Base-by-base conservation (phyloP, 2,797 vertebrate genomes). In the Odontamblyopus rebecca region DNA sequence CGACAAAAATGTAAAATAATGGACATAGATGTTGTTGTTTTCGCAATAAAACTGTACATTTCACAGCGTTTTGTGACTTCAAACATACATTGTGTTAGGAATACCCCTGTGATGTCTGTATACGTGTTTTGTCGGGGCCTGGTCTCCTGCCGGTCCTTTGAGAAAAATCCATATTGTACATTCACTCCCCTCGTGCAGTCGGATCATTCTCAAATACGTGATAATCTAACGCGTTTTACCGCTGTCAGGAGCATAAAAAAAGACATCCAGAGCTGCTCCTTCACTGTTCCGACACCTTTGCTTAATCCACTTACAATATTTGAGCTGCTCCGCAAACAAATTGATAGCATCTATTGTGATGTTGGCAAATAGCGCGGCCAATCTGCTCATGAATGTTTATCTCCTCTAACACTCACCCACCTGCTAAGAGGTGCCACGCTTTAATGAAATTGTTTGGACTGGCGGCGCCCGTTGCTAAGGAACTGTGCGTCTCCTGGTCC, bases 401-500 rank as follows among this genome's bases (percentile, higher is more conserved):
- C 97, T 96, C 95, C 96, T 96, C 95, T 92, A 91, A 90, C 95
- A 96, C 94, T 96, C 96, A 95, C 96, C 96, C 96, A 98, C 97
- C 98, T 99, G 97, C 96, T 97, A 98, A 97, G 96, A 97, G 96
- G 96, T 96, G 96, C 95, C 95, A 96, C 93, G 96, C 89, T 97
- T 98, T 98, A 97, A 98, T 98, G 96, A 97, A 98, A 98, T 96
- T 98, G 96, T 98, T 98, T 98, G 96, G 91, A 97, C 94, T 96
- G 95, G 96, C 93, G 95, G 85, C 82, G 77, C 94, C 91, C 89
- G 97, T 99, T 99, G 98, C 97, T 98, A 97, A 97, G 98, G 94
- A 97, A 99, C 97, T 95, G 94, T 90, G 94, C 89, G 93, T 85
- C 94, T 95, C 93, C 85, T 94, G 91, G 90, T 95, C 78, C 94